phyloP scores from a whole-genome alignment of 2,113 vertebrate genomes.

The Rhizomys pruinosus region DNA sequence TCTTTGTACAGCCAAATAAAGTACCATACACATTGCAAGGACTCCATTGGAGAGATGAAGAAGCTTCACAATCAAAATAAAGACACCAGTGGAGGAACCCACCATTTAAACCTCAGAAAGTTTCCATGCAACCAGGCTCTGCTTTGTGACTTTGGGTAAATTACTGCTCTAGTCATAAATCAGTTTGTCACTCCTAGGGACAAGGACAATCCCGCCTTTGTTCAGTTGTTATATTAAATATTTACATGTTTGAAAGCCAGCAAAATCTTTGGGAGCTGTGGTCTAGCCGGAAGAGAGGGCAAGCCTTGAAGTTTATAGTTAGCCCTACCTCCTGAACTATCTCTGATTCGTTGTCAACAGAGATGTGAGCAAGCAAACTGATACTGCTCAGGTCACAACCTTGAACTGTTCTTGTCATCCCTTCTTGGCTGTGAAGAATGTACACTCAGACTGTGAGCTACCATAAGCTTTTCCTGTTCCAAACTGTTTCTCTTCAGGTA shows the following conservation, averaged over 20 bases:
- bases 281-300: neutral
- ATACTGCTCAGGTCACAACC: neutral
- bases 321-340: no score
- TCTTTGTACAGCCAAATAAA: neutral
- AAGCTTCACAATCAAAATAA: neutral
- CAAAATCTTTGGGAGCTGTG: neutral
- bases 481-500: neutral
- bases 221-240: neutral
- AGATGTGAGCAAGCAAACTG: neutral
- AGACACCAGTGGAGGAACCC: neutral
- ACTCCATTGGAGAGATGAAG: neutral
- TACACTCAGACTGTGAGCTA: neutral
- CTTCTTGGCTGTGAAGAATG: neutral
- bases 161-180: neutral
- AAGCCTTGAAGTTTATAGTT: neutral
- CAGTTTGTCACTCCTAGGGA: neutral
- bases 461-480: neutral
- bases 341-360: neutral
- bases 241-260: no score
- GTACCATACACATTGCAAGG: neutral
- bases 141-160: neutral
- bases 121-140: neutral
- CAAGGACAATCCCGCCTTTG: neutral
- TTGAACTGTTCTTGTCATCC: neutral
- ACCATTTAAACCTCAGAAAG: neutral